Evolutionary conservation across 1,140 invertebrate species (phyloP), one percentile per base, ranked within the genome.

Genomic region (Ostrea edulis): DNA sequence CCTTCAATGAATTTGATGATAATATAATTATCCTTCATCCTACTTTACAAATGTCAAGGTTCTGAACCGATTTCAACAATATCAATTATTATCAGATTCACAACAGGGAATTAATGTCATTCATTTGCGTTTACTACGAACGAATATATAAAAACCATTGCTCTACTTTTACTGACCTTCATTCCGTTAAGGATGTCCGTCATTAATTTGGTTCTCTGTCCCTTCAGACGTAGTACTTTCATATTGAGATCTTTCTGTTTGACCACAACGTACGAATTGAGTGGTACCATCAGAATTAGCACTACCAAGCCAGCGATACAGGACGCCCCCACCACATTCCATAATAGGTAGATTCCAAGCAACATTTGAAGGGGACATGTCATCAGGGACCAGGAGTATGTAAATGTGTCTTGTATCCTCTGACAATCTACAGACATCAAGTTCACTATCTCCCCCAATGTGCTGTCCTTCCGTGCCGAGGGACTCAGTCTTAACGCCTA

Each of bases 251-350:
- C 94, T 77, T 95, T 94, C 20, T 96, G 97, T 94, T 97, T 97
- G 93, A 97, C 97, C 3, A 98, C 98, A 88, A 99, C 97, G 77
- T 97, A 95, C 0, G 97, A 97, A 95, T 99, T 99, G 0, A 99
- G 94, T 0, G 95, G 95, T 8, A 96, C 92, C 86, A 95, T 90
- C 11, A 96, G 86, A 8, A 95, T 54, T 84, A 96, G 91, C 0
- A 95, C 92, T 8, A 77, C 91, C 1, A 96, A 84, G 9, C 95
- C 95, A 77, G 94, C 94, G 3, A 96, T 87, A 65, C 93, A 92
- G 17, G 94, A 92, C n/a, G 92, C 83, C 0, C 94, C 85, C 20
- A 90, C 22, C 12, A 85, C 82, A 8, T 52, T 65, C 86, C 87
- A 90, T 0, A 88, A 51, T 0, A 90, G 35, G 52, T 68, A 89